These are phyloP conservation scores for Yponomeuta cagnagella DNA, from an alignment of 2,888 invertebrate species.

Conservation along the genomic window DNA sequence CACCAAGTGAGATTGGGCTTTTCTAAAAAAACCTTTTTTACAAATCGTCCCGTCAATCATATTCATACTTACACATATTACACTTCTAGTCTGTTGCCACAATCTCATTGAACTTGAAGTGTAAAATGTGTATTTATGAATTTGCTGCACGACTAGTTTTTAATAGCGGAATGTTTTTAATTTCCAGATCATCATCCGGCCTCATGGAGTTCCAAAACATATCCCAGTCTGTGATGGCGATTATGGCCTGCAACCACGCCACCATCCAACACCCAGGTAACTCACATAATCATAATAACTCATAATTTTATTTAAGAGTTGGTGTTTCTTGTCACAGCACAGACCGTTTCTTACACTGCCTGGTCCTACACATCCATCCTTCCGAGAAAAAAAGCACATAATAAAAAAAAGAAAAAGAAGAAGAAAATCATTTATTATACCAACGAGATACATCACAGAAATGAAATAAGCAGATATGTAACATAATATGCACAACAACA, in stretches of 20 bases:
- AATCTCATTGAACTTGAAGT: neutral
- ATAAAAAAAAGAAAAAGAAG: too few species aligned
- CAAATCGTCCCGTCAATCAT: too few species aligned
- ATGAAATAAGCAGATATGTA: too few species aligned
- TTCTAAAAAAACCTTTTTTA: too few species aligned
- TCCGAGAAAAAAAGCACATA: too few species aligned
- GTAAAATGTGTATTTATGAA: neutral
- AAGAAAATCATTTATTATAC: too few species aligned
- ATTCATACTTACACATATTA: neutral
- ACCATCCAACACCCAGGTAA: constrained; percentile 96
- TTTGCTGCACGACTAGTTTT: neutral
- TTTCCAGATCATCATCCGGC: constrained; percentile 86
- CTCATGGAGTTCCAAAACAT: constrained; percentile 95
- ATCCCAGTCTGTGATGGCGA: constrained; percentile 94
- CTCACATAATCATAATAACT: neutral
- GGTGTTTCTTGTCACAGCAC: neutral
- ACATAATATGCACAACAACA: too few species aligned
- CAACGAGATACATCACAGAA: too few species aligned
- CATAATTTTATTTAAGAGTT: too few species aligned
- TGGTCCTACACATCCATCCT: too few species aligned
- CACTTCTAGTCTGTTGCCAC: neutral
- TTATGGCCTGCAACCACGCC: constrained; percentile 97
- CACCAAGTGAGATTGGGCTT: too few species aligned
- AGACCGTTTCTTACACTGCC: neutral
- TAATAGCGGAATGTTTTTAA: neutral